A percentile compares a stretch with the other conserved stretches of the same genome.
Evolutionary conservation across 2,888 invertebrate species (phyloP).

Genomic region (Brenthis hecate): DNA sequence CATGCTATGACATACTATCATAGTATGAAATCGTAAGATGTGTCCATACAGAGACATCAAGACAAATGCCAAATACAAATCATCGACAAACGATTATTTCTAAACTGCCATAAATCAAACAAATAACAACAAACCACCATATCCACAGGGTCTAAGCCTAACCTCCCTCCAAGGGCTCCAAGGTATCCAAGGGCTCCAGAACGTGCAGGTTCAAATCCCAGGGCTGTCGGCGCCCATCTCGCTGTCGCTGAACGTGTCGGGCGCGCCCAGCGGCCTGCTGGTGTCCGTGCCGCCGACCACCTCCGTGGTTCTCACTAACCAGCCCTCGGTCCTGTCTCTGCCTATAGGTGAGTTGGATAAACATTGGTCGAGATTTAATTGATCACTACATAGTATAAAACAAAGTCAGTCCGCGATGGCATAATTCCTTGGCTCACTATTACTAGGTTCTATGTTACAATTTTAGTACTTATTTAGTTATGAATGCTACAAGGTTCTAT

Average conservation of each 20-base stretch:
- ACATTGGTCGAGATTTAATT: no score
- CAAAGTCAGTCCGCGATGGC: no score
- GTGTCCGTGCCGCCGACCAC: conserved; percentile 85
- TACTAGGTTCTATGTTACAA: no score
- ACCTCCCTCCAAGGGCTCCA: conserved; percentile 90
- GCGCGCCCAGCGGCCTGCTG: conserved; percentile 84
- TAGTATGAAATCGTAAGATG: no score
- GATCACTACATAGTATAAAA: no score
- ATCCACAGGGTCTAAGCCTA: conserved; percentile 85
- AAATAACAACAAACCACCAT: background rate
- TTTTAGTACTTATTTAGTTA: no score
- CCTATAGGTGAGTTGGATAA: conserved; percentile 78
- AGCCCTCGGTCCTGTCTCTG: conserved; percentile 82
- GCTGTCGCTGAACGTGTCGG: conserved; percentile 87
- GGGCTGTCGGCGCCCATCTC: conserved; percentile 94
- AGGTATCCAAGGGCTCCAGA: conserved; percentile 88
- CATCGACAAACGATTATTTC: no score
- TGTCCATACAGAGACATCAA: background rate
- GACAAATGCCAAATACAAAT: background rate
- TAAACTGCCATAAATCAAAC: no score
- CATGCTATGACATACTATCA: no score
- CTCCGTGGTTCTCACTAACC: conserved; percentile 77
- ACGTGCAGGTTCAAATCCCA: conserved; percentile 91
- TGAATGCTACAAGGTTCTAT: no score
- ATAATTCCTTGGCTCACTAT: no score